Percentiles rank a stretch among this genome's conserved stretches.
phyloP scores from a whole-genome alignment of 64 coral and sea anemone species.

The Pachyseris speciosa region DNA sequence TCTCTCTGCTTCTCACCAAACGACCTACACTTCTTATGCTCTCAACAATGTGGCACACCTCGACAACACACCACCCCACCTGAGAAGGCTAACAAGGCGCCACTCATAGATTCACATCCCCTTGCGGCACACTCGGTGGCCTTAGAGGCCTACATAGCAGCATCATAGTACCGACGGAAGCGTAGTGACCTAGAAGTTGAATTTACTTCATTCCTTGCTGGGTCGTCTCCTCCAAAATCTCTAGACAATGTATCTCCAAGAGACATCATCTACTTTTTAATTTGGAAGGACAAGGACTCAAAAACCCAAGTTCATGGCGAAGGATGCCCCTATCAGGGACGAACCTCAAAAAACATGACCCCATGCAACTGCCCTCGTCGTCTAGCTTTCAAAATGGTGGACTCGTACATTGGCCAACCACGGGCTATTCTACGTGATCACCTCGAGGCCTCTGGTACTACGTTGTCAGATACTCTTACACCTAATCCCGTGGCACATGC shows the following conservation, averaged over 20 bases:
- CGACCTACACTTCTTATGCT: neutral
- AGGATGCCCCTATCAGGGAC: too few relatives aligned
- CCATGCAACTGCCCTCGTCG: too few relatives aligned
- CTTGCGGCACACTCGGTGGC: neutral
- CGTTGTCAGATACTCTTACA: neutral
- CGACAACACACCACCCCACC: neutral
- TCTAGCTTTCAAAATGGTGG: neutral
- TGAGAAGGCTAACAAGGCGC: neutral
- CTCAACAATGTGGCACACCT: neutral
- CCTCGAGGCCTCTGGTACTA: neutral
- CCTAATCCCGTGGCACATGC: neutral
- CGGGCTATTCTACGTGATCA: slow-evolving; percentile 8
- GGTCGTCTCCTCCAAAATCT: neutral
- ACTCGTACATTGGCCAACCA: slow-evolving; percentile 17
- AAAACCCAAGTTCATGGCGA: too few relatives aligned
- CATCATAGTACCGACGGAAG: neutral
- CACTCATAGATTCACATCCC: neutral
- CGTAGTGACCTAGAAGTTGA: neutral
- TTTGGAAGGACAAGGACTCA: slow-evolving; percentile 15
- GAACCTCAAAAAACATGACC: too few relatives aligned
- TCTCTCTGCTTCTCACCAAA: neutral
- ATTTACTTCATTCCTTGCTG: neutral
- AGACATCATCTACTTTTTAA: neutral
- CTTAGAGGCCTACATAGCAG: neutral
- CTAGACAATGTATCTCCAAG: neutral